Conservation (phyloP, 2,797 vertebrate species). For the Antrozous pallidus region DNA sequence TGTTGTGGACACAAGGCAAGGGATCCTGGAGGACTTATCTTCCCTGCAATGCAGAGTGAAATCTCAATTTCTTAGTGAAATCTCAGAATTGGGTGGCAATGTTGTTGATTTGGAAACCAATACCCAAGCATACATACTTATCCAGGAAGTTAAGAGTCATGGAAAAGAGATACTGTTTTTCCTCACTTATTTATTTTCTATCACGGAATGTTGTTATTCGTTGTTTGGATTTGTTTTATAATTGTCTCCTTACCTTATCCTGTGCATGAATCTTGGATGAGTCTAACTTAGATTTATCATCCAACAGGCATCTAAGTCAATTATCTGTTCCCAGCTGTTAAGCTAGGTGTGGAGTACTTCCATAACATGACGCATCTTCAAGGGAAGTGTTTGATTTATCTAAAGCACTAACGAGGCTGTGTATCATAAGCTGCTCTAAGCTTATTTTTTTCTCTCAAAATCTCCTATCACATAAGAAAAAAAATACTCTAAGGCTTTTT, state of each 20-base stretch:
- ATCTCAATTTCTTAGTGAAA: neutral
- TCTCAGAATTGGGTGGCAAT: neutral
- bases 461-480: neutral
- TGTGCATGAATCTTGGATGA: slow-evolving; percentile 55
- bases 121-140: neutral
- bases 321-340: slow-evolving; percentile 55
- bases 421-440: neutral
- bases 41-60: neutral
- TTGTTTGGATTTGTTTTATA: slow-evolving; percentile 56
- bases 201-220: slow-evolving; percentile 20
- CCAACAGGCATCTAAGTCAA: slow-evolving; percentile 48
- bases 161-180: neutral
- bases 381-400: slow-evolving; percentile 55
- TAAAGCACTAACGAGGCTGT: slow-evolving; percentile 21
- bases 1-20: neutral
- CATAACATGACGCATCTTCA: neutral
- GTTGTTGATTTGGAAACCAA: neutral
- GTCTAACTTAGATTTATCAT: slow-evolving; percentile 61
- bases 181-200: slow-evolving; percentile 41
- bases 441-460: slow-evolving; percentile 27
- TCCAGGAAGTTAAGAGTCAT: neutral
- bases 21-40: neutral
- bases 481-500: neutral
- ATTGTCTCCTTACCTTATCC: slow-evolving; percentile 47
- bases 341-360: neutral